phyloP scores from a whole-genome alignment of 2,797 vertebrate species.

The Coendou prehensilis region DNA sequence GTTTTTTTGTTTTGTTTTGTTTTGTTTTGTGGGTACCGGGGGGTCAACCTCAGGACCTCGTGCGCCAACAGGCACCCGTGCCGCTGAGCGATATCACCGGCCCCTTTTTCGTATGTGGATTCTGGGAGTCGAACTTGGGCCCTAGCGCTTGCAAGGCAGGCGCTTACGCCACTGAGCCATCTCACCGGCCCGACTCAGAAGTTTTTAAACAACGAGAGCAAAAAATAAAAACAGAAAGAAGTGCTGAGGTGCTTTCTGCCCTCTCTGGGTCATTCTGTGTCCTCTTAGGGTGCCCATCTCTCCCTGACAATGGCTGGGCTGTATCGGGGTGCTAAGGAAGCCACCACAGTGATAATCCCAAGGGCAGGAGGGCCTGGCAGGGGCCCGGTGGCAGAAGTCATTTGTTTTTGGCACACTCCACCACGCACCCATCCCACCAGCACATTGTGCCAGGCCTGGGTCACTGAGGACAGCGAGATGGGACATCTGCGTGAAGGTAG shows the following conservation, averaged over 20 bases:
- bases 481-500: not conserved
- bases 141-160: too few relatives aligned
- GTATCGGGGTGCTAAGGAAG: too few relatives aligned
- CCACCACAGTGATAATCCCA: not conserved
- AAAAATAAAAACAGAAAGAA: not conserved
- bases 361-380: not conserved
- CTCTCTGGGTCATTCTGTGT: not conserved
- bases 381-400: not conserved
- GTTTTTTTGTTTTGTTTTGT: too few relatives aligned
- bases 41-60: too few relatives aligned
- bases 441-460: not conserved
- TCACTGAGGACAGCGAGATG: fast-evolving
- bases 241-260: too few relatives aligned
- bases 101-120: too few relatives aligned
- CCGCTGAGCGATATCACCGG: too few relatives aligned
- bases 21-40: too few relatives aligned
- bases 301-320: not conserved
- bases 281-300: fast-evolving
- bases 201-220: not conserved
- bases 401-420: fast-evolving
- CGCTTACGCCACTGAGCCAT: too few relatives aligned
- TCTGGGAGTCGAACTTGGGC: too few relatives aligned
- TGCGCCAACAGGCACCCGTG: too few relatives aligned
- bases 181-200: too few relatives aligned
- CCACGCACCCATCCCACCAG: fast-evolving